Base-by-base conservation (phyloP, 1,140 invertebrate species). In the Leptoteleia sp. region DNA sequence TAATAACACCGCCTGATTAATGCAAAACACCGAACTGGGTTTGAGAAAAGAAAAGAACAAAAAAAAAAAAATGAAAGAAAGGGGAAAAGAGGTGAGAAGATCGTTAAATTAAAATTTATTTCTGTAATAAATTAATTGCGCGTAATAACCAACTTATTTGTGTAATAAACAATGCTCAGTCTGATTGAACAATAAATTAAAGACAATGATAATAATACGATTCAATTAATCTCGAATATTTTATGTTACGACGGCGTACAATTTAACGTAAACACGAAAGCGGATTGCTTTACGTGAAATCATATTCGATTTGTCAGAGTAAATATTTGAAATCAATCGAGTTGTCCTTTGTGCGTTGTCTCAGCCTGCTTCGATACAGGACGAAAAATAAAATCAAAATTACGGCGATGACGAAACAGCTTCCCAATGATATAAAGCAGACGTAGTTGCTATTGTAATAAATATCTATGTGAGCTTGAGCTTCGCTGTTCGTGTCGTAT, bases 251-350 rank as follows among this genome's bases (percentile, higher is more conserved):
- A 48, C 15, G 29, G 33, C 13, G 12, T 19, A 37, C 5, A 15
- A 35, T 29, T 50, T 25, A 37, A 52, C 16, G 6, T 52, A 37
- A 50, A 50, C 9, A n/a, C 13, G 6, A 50, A 31, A 31, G 7
- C 15, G 29, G 15, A 50, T 50, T 33, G 25, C n/a, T 7, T 19
- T 37, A 1, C 22, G 19, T n/a, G n/a, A 16, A 31, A 37, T 31
- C 12, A 19, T 57, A 57, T 48, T 57, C 12, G 29, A 47, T 68
- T 57, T 47, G 27, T 55, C 11, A 70, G 13, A 77, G 64, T 33
- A 77, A 65, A 37, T 70, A 70, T 61, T 78, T 78, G 61, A 78
- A 65, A 29, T 78, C 67, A 40, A 78, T 61, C 4, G 61, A 55
- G 19, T 43, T 70, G 25, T 76, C 48, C 1, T 55, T 31, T 0